These are phyloP conservation scores for Mallotus villosus DNA, from an alignment of 2,797 vertebrate genomes.

Conservation along the genomic window DNA sequence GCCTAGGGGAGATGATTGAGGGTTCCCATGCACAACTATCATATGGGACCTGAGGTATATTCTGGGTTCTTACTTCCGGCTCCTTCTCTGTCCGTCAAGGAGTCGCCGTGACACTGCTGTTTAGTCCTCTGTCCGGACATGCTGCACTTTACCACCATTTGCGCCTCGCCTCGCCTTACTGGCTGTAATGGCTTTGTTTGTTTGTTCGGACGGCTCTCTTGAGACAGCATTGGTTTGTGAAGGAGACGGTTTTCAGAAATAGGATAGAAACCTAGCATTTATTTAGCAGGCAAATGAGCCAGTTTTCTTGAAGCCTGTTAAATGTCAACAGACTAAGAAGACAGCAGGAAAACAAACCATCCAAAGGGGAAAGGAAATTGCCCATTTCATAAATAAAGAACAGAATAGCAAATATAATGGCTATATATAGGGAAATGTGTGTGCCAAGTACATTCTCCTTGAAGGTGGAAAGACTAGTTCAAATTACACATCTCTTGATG, in stretches of 20 bases:
- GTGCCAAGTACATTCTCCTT: conserved; percentile 14
- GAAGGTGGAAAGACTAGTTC: conserved; percentile 19
- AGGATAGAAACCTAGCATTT: neutral
- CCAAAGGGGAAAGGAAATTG: neutral
- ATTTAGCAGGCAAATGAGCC: neutral
- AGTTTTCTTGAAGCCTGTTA: neutral
- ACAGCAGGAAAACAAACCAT: neutral
- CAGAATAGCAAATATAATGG: neutral
- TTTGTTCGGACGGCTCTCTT: conserved; percentile 26
- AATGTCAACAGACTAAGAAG: neutral
- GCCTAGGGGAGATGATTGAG: conserved; percentile 56
- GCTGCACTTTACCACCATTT: conserved; percentile 31
- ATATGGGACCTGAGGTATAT: conserved; percentile 58
- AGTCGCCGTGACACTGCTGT: conserved; percentile 19
- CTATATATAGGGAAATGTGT: neutral
- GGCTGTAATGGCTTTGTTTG: conserved; percentile 30
- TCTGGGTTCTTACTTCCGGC: conserved; percentile 1
- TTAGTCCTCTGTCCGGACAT: conserved; percentile 32
- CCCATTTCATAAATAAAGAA: no score
- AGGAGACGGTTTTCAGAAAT: neutral
- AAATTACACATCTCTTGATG: conserved; percentile 36
- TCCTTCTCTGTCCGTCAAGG: conserved; percentile 8
- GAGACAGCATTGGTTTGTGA: conserved; percentile 19
- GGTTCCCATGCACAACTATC: conserved; percentile 61
- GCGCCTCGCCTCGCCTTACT: conserved; percentile 26